Base-by-base conservation (phyloP, 2,797 vertebrate species). In the Typhlichthys eigenmanni region DNA sequence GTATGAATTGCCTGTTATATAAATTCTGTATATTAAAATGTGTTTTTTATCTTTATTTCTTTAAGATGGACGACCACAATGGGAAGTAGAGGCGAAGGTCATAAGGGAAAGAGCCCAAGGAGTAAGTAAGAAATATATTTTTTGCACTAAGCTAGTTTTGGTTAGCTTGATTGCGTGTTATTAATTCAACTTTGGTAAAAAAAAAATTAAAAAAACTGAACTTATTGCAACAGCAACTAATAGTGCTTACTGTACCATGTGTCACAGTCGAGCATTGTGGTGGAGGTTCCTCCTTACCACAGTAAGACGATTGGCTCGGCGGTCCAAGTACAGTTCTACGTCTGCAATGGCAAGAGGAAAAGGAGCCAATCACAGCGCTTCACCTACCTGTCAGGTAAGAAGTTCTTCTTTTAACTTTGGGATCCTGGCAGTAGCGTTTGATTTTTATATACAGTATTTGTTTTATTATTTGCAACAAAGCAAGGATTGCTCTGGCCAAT, bases 311-410 rank as follows among this genome's bases (percentile, higher is more conserved):
- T 96, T 86, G 93, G 91, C 79, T 91, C 95, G 69, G 94, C 95
- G 5, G 94, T 95, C 73, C 96, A 99, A 89, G 96, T 99, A 87
- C 97, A 98, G 89, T 98, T 98, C 89, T 98, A 96, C 75, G 95
- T 98, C 82, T 98, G 97, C 90, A 99, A 98, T 76, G 97, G 97
- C 75, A 99, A 98, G 85, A 92, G 97, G 91, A 99, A 99, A 94
- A 95, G 96, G 89, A 99, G 97, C 91, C 97, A 98, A 84, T 96
- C 97, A 59, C 97, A 99, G 60, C 95, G 95, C 81, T 98, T 99
- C 87, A 98, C 95, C 68, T 99, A 98, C 51, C 94, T 95, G 85
- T 96, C 97, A 96, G 96, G 97, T 99, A 93, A 45, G 68, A 68
- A 1, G 5, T 38, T 62, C 11, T 56, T 13, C 8, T 38, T 6